Base-by-base conservation (phyloP, 2,113 vertebrate genomes). In the Chionis minor region DNA sequence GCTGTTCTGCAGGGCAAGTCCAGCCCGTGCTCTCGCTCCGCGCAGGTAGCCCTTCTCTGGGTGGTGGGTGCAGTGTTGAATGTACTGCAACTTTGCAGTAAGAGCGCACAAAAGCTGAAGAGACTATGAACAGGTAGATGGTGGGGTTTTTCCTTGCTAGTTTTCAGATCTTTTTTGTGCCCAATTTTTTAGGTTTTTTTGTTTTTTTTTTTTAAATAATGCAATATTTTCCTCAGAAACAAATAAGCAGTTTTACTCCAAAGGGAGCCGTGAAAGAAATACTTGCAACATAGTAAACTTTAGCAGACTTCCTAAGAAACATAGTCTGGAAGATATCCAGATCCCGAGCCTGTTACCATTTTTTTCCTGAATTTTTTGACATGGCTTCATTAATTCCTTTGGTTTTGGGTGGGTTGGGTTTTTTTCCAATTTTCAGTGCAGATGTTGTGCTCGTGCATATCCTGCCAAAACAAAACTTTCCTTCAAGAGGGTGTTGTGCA, bases 231-330 rank as follows among this genome's bases (percentile, higher is more conserved):
- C 47, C 56, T 85, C 69, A 79, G 66, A 65, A 93, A 81, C 61
- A 95, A 88, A 27, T 47, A n/a, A 71, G 42, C 4, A 1, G 52
- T 81, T 66, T 1, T 59, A 14, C 27, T 67, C 78, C 52, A 69
- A 63, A 51, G 85, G 87, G 49, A 92, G 61, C n/a, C 56, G 14
- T 81, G 74, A 72, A 79, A 91, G 61, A 74, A 90, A 14, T 35
- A 62, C 38, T 79, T 90, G 70, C n/a, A 82, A 22, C 33, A 20
- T 73, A 77, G 65, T 88, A 74, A 87, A 74, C 72, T 84, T 61
- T 14, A 88, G 35, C 58, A 88, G 80, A 58, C 67, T 91, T 86
- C 52, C 33, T 79, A 52, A 94, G 61, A 65, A 92, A 18, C 12
- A 30, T 12, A 32, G n/a, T 44, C 49, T 91, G 77, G 69, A 91